These are phyloP conservation scores for Montipora capricornis DNA, from an alignment of 64 coral and sea anemone species.

Conservation along the genomic window DNA sequence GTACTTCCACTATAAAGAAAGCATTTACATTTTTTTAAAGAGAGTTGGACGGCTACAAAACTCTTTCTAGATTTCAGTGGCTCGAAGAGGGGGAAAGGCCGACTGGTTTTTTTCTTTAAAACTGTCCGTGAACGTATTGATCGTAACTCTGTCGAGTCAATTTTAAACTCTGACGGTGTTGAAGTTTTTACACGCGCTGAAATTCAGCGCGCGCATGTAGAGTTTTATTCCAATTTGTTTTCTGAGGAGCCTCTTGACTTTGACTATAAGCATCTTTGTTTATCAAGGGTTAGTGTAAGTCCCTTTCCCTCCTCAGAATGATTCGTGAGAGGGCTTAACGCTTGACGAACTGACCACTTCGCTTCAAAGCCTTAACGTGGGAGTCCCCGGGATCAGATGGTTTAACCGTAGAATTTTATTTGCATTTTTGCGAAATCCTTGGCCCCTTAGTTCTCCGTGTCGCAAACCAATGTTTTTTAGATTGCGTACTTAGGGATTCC, in stretches of 20 bases:
- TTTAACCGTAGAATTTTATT: conserved; percentile 35
- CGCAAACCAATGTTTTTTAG: not conserved
- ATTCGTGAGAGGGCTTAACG: not conserved
- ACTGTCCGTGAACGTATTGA: not conserved
- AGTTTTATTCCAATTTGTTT: conserved; percentile 25
- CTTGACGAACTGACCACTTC: conserved; percentile 17
- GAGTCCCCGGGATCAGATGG: conserved; percentile 27
- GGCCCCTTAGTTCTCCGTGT: not conserved
- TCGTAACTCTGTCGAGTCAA: not conserved
- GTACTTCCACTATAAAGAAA: too few relatives aligned
- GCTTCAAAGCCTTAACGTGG: not conserved
- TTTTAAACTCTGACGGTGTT: not conserved
- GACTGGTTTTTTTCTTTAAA: not conserved
- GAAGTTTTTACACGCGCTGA: not conserved
- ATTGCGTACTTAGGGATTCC: not conserved
- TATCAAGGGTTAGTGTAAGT: not conserved
- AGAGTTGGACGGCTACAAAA: conserved; percentile 24
- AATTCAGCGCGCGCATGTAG: not conserved
- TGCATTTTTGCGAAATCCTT: not conserved
- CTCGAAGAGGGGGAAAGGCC: conserved; percentile 47
- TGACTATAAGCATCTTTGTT: not conserved
- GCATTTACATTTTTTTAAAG: too few relatives aligned
- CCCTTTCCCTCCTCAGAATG: not conserved
- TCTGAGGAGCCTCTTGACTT: not conserved
- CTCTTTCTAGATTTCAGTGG: conserved; percentile 1